Percentiles rank a stretch among this genome's conserved stretches.
These are phyloP conservation scores for Isaurus tuberculatus DNA, from an alignment of 92 coral and sea anemone genomes.

Conservation along the genomic window DNA sequence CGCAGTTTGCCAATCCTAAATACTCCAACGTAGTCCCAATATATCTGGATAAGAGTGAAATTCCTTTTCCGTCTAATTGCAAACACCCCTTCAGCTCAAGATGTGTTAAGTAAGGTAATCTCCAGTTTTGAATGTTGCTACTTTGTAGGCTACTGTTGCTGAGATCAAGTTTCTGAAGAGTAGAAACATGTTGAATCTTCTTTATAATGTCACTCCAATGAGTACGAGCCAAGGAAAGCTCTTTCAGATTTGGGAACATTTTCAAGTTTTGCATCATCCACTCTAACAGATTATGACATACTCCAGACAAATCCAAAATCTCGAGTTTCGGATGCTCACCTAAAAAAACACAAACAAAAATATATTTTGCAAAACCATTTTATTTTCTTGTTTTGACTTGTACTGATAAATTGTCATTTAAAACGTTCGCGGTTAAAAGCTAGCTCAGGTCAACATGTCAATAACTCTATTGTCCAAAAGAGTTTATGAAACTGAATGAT, in stretches of 20 bases:
- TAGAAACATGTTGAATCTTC: background rate
- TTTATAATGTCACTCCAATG: background rate
- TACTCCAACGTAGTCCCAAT: constrained; percentile 31
- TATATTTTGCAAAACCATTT: background rate
- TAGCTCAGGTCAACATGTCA: too few relatives aligned
- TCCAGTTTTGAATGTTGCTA: background rate
- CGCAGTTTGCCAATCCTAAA: constrained; percentile 33
- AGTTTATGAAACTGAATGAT: too few relatives aligned
- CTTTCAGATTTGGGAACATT: constrained; percentile 6
- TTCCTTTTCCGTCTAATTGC: constrained; percentile 2
- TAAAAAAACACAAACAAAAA: background rate
- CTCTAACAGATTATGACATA: background rate
- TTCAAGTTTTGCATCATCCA: background rate
- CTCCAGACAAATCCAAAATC: constrained; percentile 28
- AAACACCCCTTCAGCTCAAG: constrained; percentile 31
- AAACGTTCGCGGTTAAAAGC: too few relatives aligned
- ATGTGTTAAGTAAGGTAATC: background rate
- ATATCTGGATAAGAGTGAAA: background rate
- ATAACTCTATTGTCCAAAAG: too few relatives aligned
- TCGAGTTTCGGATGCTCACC: constrained; percentile 2
- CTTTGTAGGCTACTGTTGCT: background rate
- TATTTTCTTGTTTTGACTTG: too few relatives aligned
- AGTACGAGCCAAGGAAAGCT: constrained; percentile 3
- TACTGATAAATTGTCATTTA: too few relatives aligned
- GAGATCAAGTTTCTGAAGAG: constrained; percentile 25